Conservation (phyloP, 2,888 invertebrate genomes). For the Leucoma salicis region DNA sequence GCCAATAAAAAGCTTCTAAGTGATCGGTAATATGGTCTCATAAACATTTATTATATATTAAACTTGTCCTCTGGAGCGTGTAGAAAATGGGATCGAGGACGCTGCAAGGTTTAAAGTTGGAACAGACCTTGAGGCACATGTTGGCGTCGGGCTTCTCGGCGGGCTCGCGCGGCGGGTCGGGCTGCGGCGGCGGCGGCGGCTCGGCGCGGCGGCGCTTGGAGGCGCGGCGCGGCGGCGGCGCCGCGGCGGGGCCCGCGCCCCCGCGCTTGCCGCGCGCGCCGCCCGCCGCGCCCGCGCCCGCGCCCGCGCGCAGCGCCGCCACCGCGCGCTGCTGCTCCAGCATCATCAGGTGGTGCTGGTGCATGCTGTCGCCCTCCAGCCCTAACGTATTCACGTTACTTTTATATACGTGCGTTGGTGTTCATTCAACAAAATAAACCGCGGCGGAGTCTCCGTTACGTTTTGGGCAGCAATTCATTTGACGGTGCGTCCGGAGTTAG, state of each 20-base stretch:
- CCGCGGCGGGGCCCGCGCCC: conserved; percentile 37
- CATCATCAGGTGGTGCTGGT: conserved; percentile 83
- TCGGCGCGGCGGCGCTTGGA: conserved; percentile 57
- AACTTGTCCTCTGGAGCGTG: no score
- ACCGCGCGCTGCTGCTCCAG: conserved; percentile 80
- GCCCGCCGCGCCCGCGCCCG: conserved; percentile 49
- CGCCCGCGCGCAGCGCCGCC: conserved; percentile 58
- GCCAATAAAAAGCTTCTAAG: no score
- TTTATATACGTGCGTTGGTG: background rate
- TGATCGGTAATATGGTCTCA: no score
- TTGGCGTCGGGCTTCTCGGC: conserved; percentile 92
- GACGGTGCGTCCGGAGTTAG: no score
- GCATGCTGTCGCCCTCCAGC: conserved; percentile 79
- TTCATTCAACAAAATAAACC: no score
- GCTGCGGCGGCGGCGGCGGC: conserved; percentile 72
- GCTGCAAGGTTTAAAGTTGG: no score
- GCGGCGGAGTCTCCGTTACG: no score
- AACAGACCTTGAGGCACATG: conserved; percentile 89
- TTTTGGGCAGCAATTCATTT: no score
- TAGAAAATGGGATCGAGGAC: no score
- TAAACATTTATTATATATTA: no score
- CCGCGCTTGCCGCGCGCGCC: conserved; percentile 38
- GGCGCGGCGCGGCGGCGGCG: conserved; percentile 59
- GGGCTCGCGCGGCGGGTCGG: conserved; percentile 85
- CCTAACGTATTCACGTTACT: conserved; percentile 41